Base-by-base conservation (phyloP, 1,140 invertebrate species). In the Caenorhabditis latens region DNA sequence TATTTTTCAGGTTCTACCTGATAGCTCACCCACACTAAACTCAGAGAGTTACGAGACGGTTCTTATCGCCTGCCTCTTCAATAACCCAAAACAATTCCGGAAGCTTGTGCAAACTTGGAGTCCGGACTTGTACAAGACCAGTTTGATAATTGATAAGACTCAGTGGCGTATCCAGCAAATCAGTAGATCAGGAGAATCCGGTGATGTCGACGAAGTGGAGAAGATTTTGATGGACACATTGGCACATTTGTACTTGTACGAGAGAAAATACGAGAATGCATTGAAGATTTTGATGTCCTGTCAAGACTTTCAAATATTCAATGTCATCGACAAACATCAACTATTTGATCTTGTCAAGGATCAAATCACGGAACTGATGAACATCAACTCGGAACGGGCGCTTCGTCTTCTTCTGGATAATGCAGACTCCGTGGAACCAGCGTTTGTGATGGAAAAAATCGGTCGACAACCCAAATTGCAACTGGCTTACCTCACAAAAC, bases 31-130 rank as follows among this genome's bases (percentile, higher is more conserved):
- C 46, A 95, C 95, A 84, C 94, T 99, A 16, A 95, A 95, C 92
- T 95, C 96, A 0, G 95, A 96, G 57, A 95, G 97, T 86, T 99
- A 99, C 93, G 97, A 99, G 94, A 96, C 97, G 94, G 96, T 99
- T 50, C 94, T 99, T 4, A 96, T 96, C 90, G 97, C 99, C 92
- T 98, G 96, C 93, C 93, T 99, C 1, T 96, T 97, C 92, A 95
- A 95, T 65, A 96, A 98, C 93, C 94, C 95, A 43, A 93, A 95
- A 90, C 94, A 95, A 14, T 92, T 92, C 65, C 93, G 97, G 2
- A 95, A 96, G 90, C 93, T 98, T 53, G 95, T 99, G 0, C 95
- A 96, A 92, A 95, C 97, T 91, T 99, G 97, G 97, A 95, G 95
- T 11, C 95, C 95, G 7, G 94, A 94, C 58, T 93, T 99, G 5